phyloP scores from a whole-genome alignment of 2,888 invertebrate species.

The Mayetiola destructor region DNA sequence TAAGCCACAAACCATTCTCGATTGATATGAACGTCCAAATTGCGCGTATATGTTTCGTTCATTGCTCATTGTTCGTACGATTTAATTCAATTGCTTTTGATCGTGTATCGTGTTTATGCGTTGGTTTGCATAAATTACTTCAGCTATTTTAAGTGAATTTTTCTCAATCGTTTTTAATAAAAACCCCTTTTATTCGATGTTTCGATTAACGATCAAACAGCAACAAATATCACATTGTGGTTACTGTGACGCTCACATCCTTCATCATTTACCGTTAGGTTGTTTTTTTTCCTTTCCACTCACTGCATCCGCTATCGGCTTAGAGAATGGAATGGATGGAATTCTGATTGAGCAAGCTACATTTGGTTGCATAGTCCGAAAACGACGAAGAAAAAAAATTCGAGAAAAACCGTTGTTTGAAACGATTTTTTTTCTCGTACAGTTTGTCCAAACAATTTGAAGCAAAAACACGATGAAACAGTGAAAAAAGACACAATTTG shows the following conservation, averaged over 20 bases:
- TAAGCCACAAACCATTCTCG: no score
- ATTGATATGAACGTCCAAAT: no score
- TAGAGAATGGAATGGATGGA: no score
- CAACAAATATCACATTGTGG: slow-evolving; percentile 3
- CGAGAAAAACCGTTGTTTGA: slow-evolving; percentile 1
- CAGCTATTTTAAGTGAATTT: background rate
- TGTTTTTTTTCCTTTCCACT: slow-evolving; percentile 4
- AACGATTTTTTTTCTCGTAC: background rate
- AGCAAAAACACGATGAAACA: background rate
- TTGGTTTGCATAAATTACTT: slow-evolving; percentile 8
- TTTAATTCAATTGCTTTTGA: slow-evolving; percentile 6
- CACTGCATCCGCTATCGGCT: background rate
- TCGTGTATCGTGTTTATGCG: background rate
- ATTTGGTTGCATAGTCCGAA: background rate
- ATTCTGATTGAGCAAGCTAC: background rate
- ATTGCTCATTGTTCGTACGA: no score
- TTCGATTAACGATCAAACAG: no score
- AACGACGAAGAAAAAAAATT: background rate
- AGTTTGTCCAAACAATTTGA: background rate
- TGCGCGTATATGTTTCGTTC: background rate
- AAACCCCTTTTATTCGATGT: background rate
- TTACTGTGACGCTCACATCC: slow-evolving; percentile 2
- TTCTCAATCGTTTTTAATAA: background rate
- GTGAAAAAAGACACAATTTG: background rate
- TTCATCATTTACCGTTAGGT: no score